These are phyloP conservation scores for Phrixothrix hirtus DNA, from an alignment of 2,888 invertebrate genomes.

Conservation along the genomic window DNA sequence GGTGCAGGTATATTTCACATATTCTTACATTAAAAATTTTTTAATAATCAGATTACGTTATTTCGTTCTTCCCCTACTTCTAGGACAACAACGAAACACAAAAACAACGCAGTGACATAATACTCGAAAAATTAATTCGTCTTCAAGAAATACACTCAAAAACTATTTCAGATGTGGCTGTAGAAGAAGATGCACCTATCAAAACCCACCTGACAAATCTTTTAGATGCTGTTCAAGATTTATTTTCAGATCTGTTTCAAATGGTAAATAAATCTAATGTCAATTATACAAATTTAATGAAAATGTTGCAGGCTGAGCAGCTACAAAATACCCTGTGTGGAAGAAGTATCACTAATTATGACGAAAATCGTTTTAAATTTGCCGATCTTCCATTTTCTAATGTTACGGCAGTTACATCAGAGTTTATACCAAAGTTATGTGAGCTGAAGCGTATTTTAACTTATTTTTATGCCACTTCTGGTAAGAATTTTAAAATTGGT, in stretches of 20 bases:
- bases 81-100: slow-evolving; percentile 54
- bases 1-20: too few relatives aligned
- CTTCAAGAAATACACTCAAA: slow-evolving; percentile 54
- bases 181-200: slow-evolving; percentile 41
- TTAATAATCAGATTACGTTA: too few relatives aligned
- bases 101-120: slow-evolving; percentile 49
- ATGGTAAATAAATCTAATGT: slow-evolving; percentile 47
- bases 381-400: slow-evolving; percentile 24
- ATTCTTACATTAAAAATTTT: too few relatives aligned
- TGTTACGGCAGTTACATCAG: slow-evolving; percentile 29
- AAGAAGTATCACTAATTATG: neutral
- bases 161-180: slow-evolving; percentile 41
- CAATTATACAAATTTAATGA: slow-evolving; percentile 1
- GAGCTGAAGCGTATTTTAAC: slow-evolving; percentile 54
- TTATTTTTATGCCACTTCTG: slow-evolving; percentile 53
- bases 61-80: too few relatives aligned
- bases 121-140: slow-evolving; percentile 52
- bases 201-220: slow-evolving; percentile 42
- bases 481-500: slow-evolving; percentile 37
- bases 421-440: slow-evolving; percentile 50
- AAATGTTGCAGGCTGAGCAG: slow-evolving; percentile 42
- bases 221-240: slow-evolving; percentile 51
- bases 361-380: slow-evolving; percentile 11
- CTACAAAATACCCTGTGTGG: slow-evolving; percentile 34
- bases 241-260: slow-evolving; percentile 51